phyloP scores from a whole-genome alignment of 2,888 invertebrate genomes.

The Teinopalpus imperialis region DNA sequence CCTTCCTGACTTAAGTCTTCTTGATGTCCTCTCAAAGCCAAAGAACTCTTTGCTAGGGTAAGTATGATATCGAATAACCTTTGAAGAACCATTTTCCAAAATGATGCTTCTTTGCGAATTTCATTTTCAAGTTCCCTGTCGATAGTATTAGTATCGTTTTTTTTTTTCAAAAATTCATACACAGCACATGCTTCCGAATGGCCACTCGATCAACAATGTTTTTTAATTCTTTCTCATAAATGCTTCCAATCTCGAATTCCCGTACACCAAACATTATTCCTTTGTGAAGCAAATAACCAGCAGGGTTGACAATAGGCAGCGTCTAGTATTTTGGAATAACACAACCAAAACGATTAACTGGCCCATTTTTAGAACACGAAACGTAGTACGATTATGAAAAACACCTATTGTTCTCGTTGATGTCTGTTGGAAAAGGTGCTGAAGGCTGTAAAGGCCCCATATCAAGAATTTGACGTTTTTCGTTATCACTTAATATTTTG shows the following conservation, averaged over 20 bases:
- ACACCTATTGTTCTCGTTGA: conserved; percentile 30
- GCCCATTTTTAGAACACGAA: conserved; percentile 23
- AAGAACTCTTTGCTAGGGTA: too few relatives aligned
- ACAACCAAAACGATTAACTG: conserved; percentile 22
- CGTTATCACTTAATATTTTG: too few relatives aligned
- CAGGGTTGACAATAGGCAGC: too few relatives aligned
- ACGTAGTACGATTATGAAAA: conserved; percentile 26
- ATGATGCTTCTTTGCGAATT: too few relatives aligned
- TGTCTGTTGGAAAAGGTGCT: conserved; percentile 16
- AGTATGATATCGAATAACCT: too few relatives aligned
- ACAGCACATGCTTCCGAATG: conserved; percentile 26
- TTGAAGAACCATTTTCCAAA: too few relatives aligned
- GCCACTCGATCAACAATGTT: conserved; percentile 25
- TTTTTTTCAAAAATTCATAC: conserved; percentile 25
- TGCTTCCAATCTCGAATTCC: conserved; percentile 24
- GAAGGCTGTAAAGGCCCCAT: not conserved
- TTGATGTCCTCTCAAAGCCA: too few relatives aligned
- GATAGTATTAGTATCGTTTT: conserved; percentile 10
- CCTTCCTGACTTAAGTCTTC: too few relatives aligned
- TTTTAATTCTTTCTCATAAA: conserved; percentile 28
- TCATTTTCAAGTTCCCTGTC: too few relatives aligned
- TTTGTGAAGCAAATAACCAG: conserved; percentile 26
- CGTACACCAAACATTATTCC: conserved; percentile 24
- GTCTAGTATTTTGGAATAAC: too few relatives aligned
- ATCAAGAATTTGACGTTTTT: not conserved